Evolutionary conservation across 2,113 vertebrate species (phyloP).

Genomic region (Perca fluviatilis): DNA sequence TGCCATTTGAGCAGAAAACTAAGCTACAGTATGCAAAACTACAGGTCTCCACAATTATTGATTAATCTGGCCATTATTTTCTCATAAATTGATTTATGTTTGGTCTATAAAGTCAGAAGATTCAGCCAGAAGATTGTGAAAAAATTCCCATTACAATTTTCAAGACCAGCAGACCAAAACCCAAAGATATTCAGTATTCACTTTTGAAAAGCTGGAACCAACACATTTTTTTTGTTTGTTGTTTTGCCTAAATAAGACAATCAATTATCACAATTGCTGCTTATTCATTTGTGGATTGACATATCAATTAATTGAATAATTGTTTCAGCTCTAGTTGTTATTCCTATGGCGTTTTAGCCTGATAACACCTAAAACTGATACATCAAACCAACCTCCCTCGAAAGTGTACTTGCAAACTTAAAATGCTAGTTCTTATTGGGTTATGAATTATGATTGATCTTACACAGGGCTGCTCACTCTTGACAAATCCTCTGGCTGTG

Average conservation of each 20-base stretch:
- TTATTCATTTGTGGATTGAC: not conserved
- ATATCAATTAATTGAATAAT: no score
- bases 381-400: not conserved
- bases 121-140: no score
- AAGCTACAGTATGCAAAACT: not conserved
- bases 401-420: not conserved
- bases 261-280: not conserved
- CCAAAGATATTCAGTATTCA: not conserved
- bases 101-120: not conserved
- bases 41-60: no score
- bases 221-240: no score
- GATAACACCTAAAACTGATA: not conserved
- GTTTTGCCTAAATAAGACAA: not conserved
- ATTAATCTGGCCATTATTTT: not conserved
- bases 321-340: no score
- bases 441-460: not conserved
- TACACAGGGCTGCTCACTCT: not conserved
- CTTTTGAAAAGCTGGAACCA: not conserved
- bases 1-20: not conserved
- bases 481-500: not conserved
- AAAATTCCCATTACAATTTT: no score
- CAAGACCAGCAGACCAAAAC: not conserved
- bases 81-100: no score
- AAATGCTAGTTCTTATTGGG: not conserved
- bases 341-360: not conserved